Evolutionary conservation across 2,888 invertebrate species (phyloP).

Genomic region (Kuschelorhynchus macadamiae): DNA sequence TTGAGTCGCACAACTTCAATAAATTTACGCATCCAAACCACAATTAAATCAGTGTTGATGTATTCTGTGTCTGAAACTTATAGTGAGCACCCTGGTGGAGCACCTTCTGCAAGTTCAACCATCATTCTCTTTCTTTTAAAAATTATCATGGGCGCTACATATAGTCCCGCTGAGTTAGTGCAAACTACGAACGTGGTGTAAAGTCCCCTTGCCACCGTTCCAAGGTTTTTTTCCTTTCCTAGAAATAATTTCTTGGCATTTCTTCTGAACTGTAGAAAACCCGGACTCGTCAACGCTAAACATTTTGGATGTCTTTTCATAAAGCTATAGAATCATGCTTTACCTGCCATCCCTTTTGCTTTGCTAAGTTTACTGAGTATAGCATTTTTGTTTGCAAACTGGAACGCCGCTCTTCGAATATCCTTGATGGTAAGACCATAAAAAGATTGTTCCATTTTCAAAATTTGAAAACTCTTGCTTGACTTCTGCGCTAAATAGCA

Average conservation of each 20-base stretch:
- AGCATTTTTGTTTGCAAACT: background rate
- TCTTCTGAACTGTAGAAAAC: too few relatives aligned
- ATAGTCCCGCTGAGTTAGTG: background rate
- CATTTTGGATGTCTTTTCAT: background rate
- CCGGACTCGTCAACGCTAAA: too few relatives aligned
- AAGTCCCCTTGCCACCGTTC: background rate
- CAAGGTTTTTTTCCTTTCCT: background rate
- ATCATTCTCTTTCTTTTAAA: constrained; percentile 24
- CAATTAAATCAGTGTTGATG: constrained; percentile 17
- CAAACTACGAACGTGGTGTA: too few relatives aligned
- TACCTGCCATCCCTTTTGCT: constrained; percentile 1
- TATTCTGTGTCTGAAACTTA: constrained; percentile 27
- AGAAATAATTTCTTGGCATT: too few relatives aligned
- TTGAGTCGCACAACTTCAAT: constrained; percentile 14
- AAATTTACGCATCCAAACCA: constrained; percentile 21
- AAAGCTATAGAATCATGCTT: constrained; percentile 6
- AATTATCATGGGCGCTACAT: constrained; percentile 10
- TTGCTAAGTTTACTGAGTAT: constrained; percentile 6
- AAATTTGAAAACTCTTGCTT: background rate
- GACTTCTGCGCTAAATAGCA: too few relatives aligned
- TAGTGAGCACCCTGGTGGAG: constrained; percentile 23
- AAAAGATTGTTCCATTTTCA: too few relatives aligned
- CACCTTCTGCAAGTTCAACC: constrained; percentile 18
- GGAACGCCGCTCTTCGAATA: background rate
- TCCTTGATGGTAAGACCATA: constrained; percentile 11